Conservation (phyloP, 2,888 invertebrate species). For the Folsomia candida region DNA sequence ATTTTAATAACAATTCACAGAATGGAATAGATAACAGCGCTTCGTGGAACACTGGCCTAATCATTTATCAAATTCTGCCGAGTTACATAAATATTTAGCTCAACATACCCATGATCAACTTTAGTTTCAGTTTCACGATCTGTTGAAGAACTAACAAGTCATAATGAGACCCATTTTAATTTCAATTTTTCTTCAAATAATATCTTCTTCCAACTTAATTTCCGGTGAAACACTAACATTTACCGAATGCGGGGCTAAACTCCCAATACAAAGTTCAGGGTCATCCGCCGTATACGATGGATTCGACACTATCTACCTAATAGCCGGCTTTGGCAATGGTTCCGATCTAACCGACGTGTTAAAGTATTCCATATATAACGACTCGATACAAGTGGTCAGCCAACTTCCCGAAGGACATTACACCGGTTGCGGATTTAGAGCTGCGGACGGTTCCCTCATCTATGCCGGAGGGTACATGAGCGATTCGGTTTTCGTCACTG, state of each 20-base stretch:
- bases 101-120: no score
- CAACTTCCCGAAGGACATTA: neutral
- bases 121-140: no score
- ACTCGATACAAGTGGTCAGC: neutral
- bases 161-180: no score
- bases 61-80: no score
- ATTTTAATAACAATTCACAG: no score
- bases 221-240: neutral
- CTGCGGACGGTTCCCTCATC: neutral
- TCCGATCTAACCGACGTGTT: neutral
- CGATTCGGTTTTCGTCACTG: neutral
- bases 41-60: no score
- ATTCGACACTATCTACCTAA: neutral
- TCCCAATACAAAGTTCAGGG: neutral
- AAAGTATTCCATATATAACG: neutral
- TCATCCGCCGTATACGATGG: neutral
- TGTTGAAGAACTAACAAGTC: no score
- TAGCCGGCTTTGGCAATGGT: neutral
- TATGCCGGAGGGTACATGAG: neutral
- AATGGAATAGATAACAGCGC: no score
- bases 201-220: neutral
- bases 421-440: neutral
- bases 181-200: no score
- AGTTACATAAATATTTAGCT: no score
- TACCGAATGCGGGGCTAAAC: neutral